These are phyloP conservation scores for Phrixothrix hirtus DNA, from an alignment of 2,888 invertebrate genomes.

Conservation along the genomic window DNA sequence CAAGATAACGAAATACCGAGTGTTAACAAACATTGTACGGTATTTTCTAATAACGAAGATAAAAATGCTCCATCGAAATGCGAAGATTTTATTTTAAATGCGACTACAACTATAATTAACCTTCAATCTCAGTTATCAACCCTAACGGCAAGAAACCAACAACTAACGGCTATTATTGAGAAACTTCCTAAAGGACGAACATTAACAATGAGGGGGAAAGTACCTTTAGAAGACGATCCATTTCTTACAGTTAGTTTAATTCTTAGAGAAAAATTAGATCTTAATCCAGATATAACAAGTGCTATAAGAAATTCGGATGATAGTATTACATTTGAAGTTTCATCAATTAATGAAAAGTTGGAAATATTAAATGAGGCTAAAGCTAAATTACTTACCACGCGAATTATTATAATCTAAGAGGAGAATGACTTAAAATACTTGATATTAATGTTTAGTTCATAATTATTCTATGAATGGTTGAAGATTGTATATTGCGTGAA, in stretches of 20 bases:
- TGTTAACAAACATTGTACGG: too few relatives aligned
- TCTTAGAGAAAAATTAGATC: conserved; percentile 38
- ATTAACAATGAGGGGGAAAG: conserved; percentile 32
- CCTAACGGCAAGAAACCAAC: too few relatives aligned
- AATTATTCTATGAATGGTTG: too few relatives aligned
- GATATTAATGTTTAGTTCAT: too few relatives aligned
- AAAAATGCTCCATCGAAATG: too few relatives aligned
- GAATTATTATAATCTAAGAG: conserved; percentile 20
- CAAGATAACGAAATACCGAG: too few relatives aligned
- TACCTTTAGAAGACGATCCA: conserved; percentile 32
- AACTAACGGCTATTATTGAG: too few relatives aligned
- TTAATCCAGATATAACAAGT: conserved; percentile 33
- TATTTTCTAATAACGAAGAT: too few relatives aligned
- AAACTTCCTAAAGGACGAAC: conserved; percentile 28
- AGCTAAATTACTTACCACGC: conserved; percentile 37
- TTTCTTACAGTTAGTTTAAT: conserved; percentile 33
- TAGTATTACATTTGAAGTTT: conserved; percentile 41
- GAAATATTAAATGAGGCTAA: conserved; percentile 38
- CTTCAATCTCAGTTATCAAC: too few relatives aligned
- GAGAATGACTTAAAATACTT: background rate
- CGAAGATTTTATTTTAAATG: too few relatives aligned
- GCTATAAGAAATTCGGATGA: conserved; percentile 36
- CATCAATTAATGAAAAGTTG: conserved; percentile 40
- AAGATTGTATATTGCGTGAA: too few relatives aligned
- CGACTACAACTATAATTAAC: too few relatives aligned